phyloP scores from a whole-genome alignment of 2,113 vertebrate species.

The Larimichthys polyactis region DNA sequence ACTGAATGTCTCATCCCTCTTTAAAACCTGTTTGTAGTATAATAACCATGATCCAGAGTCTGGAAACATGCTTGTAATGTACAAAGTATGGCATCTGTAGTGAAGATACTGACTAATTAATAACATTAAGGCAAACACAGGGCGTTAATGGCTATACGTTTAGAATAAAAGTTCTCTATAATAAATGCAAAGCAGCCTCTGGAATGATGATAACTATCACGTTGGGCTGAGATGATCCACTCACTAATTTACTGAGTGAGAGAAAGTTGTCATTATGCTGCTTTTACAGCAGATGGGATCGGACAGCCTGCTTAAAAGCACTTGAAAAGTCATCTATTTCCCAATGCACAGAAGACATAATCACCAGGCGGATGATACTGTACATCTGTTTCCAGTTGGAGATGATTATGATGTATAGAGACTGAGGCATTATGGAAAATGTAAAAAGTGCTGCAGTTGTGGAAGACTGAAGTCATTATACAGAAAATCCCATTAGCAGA shows the following conservation, averaged over 20 bases:
- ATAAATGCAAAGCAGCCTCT: slow-evolving; percentile 13
- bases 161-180: not conserved
- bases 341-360: slow-evolving; percentile 16
- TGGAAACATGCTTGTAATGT: not conserved
- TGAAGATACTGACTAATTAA: not conserved
- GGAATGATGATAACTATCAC: slow-evolving; percentile 1
- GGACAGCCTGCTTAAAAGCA: slow-evolving; percentile 42
- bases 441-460: not conserved
- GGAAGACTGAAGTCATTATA: not conserved
- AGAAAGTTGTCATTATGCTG: slow-evolving; percentile 20
- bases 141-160: not conserved
- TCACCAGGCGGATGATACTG: slow-evolving; percentile 1
- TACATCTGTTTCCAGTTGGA: slow-evolving; percentile 39
- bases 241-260: not conserved
- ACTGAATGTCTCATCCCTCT: not conserved
- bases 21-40: not conserved
- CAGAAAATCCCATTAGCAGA: not conserved
- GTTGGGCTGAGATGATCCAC: slow-evolving; percentile 6
- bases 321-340: slow-evolving; percentile 23
- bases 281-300: slow-evolving; percentile 28
- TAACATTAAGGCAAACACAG: not conserved
- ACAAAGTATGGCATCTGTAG: not conserved
- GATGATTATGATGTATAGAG: slow-evolving; percentile 31
- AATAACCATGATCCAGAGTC: not conserved
- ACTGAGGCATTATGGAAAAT: slow-evolving; percentile 6